Evolutionary conservation across 1,140 invertebrate genomes (phyloP).

Genomic region (Lasaia peninsularis): DNA sequence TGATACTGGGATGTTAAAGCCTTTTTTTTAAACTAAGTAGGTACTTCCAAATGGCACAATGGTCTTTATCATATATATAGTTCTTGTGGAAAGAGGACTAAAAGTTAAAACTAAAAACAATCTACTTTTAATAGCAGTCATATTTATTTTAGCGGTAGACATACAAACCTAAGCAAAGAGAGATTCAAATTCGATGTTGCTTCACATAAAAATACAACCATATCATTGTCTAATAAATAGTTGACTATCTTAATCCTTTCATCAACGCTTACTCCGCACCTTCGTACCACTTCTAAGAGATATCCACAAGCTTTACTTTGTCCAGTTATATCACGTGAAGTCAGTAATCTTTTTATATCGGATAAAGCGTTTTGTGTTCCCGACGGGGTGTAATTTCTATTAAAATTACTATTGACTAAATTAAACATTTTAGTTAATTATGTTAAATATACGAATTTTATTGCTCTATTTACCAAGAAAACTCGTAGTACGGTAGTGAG

Average conservation of each 20-base stretch:
- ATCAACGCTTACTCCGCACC: constrained; percentile 44
- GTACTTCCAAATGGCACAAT: too few species aligned
- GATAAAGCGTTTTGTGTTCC: constrained; percentile 57
- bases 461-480: too few species aligned
- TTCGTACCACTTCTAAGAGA: constrained; percentile 52
- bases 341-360: constrained; percentile 60
- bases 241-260: constrained; percentile 47
- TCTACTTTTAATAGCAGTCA: too few species aligned
- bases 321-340: constrained; percentile 48
- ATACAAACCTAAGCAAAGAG: constrained; percentile 52
- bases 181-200: constrained; percentile 64
- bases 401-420: constrained; percentile 57
- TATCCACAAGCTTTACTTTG: constrained; percentile 63
- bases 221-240: constrained; percentile 65
- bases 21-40: too few species aligned
- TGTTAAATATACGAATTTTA: background rate
- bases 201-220: constrained; percentile 63
- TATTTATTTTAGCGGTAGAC: background rate
- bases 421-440: constrained; percentile 39
- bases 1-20: too few species aligned
- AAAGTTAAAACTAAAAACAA: background rate
- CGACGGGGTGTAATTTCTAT: constrained; percentile 60
- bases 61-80: too few species aligned
- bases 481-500: too few species aligned
- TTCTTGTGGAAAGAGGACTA: too few species aligned